Base-by-base conservation (phyloP, 1,140 invertebrate species). In the Eupristina koningsbergeri region DNA sequence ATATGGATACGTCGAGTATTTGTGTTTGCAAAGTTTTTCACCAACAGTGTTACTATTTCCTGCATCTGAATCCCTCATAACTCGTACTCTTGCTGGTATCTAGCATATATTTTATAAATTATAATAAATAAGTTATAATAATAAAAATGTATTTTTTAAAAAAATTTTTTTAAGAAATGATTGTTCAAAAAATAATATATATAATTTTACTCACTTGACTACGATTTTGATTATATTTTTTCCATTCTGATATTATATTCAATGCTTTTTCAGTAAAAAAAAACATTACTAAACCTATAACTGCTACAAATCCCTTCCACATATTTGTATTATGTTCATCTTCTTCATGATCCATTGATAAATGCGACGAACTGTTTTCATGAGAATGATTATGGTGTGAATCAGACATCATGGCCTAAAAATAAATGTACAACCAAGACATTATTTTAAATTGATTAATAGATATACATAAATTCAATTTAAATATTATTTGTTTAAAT, bases 191-290 rank as follows among this genome's bases (percentile, higher is more conserved):
- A 15, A 73, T 5, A 13, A 45, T 34, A 34, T 3, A 74, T 45
- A n/a, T 11, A 73, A 47, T 9, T 36, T 17, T 41, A 87, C 76
- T 87, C 86, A 93, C 93, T 88, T 93, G 93, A 74, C 89, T 93
- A 80, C 94, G 94, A 89, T 94, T 93, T 85, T 94, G 93, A 41
- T 93, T 92, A 74, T 93, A 92, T 87, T 96, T 96, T 47, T 95
- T 93, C 95, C 96, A 97, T 89, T 97, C 96, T 0, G 95, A 94
- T n/a, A 96, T 93, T 85, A 97, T 93, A 9, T 95, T 96, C 36
- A 98, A 91, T 5, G 96, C 94, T 89, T 96, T 96, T 89, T 98
- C 97, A 17, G 95, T 96, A 80, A 97, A 94, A 90, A 98, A 98
- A 91, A 98, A 98, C 89, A 97, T 94, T 3, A 96, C 95, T n/a